These are phyloP conservation scores for Lottia scabra DNA, from an alignment of 2,888 invertebrate genomes.

Conservation along the genomic window DNA sequence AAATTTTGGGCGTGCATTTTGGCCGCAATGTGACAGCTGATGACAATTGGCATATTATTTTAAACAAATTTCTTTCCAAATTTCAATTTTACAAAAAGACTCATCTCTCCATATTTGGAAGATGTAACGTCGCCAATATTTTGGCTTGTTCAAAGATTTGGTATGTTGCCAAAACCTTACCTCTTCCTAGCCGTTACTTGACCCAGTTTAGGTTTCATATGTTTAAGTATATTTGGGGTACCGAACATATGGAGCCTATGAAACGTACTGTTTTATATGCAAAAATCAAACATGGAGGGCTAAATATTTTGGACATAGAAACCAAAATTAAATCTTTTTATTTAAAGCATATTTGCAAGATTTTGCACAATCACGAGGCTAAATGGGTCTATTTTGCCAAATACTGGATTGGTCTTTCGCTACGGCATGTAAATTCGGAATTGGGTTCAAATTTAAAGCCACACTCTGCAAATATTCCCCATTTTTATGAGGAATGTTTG, in stretches of 20 bases:
- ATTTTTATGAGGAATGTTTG: constrained; percentile 20
- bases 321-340: constrained; percentile 18
- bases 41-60: constrained; percentile 26
- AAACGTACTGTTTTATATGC: constrained; percentile 18
- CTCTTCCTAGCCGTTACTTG: not conserved
- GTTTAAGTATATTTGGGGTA: not conserved
- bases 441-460: constrained; percentile 20
- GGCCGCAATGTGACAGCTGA: constrained; percentile 24
- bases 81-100: constrained; percentile 19
- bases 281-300: constrained; percentile 18
- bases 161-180: not conserved
- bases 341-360: constrained; percentile 20
- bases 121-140: not conserved
- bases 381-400: constrained; percentile 23
- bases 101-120: constrained; percentile 1
- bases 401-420: constrained; percentile 23
- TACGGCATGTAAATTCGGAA: constrained; percentile 11
- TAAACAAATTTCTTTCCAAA: constrained; percentile 22
- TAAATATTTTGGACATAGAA: constrained; percentile 21
- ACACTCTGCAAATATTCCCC: constrained; percentile 22
- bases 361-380: constrained; percentile 14
- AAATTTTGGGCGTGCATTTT: constrained; percentile 12
- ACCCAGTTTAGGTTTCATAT: not conserved
- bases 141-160: not conserved
- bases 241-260: constrained; percentile 3